These are phyloP conservation scores for Globicephala melas DNA, from an alignment of 2,113 vertebrate species.

Conservation along the genomic window DNA sequence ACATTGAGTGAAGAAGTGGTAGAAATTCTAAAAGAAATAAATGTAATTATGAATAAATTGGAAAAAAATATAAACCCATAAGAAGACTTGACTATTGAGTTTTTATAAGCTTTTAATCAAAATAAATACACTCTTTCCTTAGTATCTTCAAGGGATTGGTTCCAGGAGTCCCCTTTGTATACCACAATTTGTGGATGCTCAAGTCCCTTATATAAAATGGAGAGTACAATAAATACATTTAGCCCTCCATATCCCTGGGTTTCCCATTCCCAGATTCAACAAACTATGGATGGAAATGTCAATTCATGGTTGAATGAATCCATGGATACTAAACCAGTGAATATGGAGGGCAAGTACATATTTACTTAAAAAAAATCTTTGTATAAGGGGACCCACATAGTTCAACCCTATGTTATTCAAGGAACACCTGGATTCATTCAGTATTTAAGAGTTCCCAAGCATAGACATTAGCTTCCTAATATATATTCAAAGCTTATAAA, in stretches of 20 bases:
- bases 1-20: background rate
- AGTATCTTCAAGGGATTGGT: background rate
- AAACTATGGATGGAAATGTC: background rate
- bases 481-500: background rate
- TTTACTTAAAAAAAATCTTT: background rate
- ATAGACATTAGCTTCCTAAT: background rate
- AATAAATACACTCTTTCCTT: background rate
- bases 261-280: background rate
- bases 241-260: background rate
- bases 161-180: too few species aligned
- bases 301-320: background rate
- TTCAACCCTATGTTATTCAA: background rate
- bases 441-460: background rate
- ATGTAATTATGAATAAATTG: background rate
- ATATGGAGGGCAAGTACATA: background rate
- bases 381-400: background rate
- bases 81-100: background rate
- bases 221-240: background rate
- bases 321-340: background rate
- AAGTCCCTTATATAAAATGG: background rate
- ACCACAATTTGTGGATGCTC: background rate
- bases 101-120: background rate
- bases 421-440: background rate
- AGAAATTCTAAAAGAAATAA: background rate
- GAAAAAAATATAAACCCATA: background rate